Evolutionary conservation across 2,113 vertebrate genomes (phyloP).

Genomic region (Thryonomys swinderianus): DNA sequence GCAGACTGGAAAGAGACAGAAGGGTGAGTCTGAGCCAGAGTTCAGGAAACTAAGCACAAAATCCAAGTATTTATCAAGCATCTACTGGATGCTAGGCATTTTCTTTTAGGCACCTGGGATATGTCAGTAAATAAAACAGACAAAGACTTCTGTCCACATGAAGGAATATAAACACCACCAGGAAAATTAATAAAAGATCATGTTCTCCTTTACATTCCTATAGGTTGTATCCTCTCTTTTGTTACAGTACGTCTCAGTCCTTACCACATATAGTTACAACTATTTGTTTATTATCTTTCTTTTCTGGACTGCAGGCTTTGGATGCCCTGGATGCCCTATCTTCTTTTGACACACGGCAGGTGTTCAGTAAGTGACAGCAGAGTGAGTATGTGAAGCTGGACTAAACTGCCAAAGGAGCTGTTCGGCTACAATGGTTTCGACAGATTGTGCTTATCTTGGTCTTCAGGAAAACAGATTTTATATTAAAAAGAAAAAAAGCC

Average conservation of each 20-base stretch:
- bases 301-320: not conserved
- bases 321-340: not conserved
- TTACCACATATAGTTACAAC: constrained; percentile 6
- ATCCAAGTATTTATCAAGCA: constrained; percentile 31
- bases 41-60: constrained; percentile 7
- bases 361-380: constrained; percentile 10
- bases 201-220: not conserved
- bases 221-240: constrained; percentile 39
- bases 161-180: constrained; percentile 18
- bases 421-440: constrained; percentile 27
- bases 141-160: not conserved
- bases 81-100: not conserved
- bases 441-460: constrained; percentile 49
- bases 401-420: not conserved
- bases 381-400: constrained; percentile 26
- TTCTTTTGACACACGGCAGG: not conserved
- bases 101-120: constrained; percentile 38
- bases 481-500: constrained; percentile 21
- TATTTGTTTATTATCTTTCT: constrained; percentile 37
- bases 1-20: not conserved
- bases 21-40: constrained; percentile 42
- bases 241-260: not conserved
- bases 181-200: constrained; percentile 22
- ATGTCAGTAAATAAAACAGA: constrained; percentile 6
- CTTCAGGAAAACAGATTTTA: constrained; percentile 61